These are phyloP conservation scores for Scolopax bukidnonensis DNA, from an alignment of 2,797 vertebrate species.

Conservation along the genomic window DNA sequence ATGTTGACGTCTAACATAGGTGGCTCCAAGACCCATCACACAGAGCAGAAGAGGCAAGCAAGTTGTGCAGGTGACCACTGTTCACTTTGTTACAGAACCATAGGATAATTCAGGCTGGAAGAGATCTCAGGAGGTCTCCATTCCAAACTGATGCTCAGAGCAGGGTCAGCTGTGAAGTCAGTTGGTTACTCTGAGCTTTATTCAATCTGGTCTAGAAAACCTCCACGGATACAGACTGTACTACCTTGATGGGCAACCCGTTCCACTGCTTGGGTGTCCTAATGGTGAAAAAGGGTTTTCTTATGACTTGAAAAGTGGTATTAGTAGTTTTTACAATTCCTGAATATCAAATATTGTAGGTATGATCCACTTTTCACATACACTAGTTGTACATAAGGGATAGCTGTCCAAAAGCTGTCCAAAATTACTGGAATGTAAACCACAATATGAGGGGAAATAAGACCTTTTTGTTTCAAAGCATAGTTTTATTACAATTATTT, in stretches of 20 bases:
- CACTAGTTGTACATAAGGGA: background rate
- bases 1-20: background rate
- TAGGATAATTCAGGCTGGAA: background rate
- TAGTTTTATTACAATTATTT: background rate
- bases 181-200: background rate
- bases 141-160: background rate
- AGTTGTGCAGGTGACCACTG: background rate
- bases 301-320: background rate
- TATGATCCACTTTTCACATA: background rate
- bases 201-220: background rate
- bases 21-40: background rate
- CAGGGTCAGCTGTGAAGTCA: background rate
- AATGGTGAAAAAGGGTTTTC: background rate
- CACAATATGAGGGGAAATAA: background rate
- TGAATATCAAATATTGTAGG: background rate
- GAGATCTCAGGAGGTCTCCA: background rate
- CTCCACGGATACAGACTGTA: background rate
- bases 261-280: background rate
- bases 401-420: background rate
- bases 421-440: background rate
- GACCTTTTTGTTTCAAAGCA: background rate
- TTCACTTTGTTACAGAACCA: background rate
- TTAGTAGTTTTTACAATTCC: background rate
- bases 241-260: background rate
- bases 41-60: background rate